These are phyloP conservation scores for Sebastes oblongus DNA, from an alignment of 2,797 vertebrate genomes.

Conservation along the genomic window DNA sequence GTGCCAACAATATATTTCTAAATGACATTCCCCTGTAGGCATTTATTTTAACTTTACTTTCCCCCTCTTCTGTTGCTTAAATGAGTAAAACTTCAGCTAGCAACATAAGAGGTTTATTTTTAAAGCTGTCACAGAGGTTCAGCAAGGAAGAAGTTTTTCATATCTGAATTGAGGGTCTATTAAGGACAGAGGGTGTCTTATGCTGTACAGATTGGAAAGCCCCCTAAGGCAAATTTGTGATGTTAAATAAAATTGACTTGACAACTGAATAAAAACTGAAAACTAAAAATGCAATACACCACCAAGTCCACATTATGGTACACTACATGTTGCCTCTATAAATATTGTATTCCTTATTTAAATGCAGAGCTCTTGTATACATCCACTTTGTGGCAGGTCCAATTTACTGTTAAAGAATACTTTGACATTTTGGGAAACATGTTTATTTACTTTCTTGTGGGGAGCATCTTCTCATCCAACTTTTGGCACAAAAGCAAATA, in stretches of 20 bases:
- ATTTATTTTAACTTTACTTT: background rate
- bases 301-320: background rate
- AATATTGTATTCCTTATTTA: slow-evolving; percentile 32
- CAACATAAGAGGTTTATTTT: background rate
- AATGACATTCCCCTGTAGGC: background rate
- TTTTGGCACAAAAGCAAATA: background rate
- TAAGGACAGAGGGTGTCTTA: background rate
- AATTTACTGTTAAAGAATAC: background rate
- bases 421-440: background rate
- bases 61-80: background rate
- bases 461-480: background rate
- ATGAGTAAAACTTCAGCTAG: background rate
- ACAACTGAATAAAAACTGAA: background rate
- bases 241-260: background rate
- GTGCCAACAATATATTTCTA: slow-evolving; percentile 32
- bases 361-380: slow-evolving; percentile 8
- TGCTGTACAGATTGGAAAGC: too few species aligned
- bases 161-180: background rate
- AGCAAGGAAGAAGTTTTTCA: background rate
- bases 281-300: background rate
- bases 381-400: background rate
- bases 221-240: background rate
- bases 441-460: too few species aligned
- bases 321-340: slow-evolving; percentile 34
- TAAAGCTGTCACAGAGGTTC: background rate